Base-by-base conservation (phyloP, 1,140 invertebrate genomes). In the Drosophila oshimai region DNA sequence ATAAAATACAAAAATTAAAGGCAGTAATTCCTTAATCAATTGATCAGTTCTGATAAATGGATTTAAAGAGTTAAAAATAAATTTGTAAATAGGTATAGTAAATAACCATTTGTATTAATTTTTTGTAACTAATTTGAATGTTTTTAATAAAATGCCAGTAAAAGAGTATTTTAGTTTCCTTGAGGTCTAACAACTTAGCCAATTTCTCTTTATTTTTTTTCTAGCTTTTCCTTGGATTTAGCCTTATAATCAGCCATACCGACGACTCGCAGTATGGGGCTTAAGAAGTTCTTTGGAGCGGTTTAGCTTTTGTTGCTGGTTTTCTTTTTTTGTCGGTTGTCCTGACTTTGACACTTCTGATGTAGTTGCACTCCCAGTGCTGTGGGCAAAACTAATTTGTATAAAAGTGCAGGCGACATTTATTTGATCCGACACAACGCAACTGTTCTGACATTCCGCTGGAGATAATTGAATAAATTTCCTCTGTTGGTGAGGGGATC, bases 341-440 rank as follows among this genome's bases (percentile, higher is more conserved):
- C 22, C 37, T 29, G 33, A 53, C 42, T 71, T 29, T 71, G 24
- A 53, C 65, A 49, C 54, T 71, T 50, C 20, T 29, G 53, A 15
- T 58, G 58, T 62, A 57, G 73, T 68, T 54, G 34, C 36, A 12
- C 13, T 37, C 36, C 12, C 20, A 28, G 24, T 37, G 58, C 53
- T 71, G 57, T 55, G 64, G 60, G 70, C 44, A 67, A 54, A 74
- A 79, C 60, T 79, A 86, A 84, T 84, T 84, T 84, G 79, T 86
- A 58, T 86, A 71, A 84, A 84, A 86, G 75, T 79, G 75, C 75
- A 68, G 65, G 57, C 69, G 79, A 84, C 70, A 79, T 84, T 86
- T 84, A 86, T 84, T 86, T 58, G 80, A 74, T 51, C 60, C 39
- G 80, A 86, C 79, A 50, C 36, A 55, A 41, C 41, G 46, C 51